Evolutionary conservation across 2,888 invertebrate species (phyloP).

Genomic region (Tipula vernalis): DNA sequence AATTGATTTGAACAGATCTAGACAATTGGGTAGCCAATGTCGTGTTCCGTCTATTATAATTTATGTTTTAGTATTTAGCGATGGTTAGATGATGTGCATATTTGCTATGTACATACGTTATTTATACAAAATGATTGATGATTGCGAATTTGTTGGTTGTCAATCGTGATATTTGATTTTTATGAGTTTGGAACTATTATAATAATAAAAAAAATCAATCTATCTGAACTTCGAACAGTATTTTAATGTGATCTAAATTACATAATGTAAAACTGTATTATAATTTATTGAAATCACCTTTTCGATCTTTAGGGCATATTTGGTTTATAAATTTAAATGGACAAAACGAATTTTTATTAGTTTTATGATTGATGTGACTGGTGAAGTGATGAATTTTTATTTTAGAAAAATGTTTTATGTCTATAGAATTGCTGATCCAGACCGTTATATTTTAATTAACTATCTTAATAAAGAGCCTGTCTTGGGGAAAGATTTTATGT

Average conservation of each 20-base stretch:
- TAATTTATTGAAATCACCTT: background rate
- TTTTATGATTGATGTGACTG: too few species aligned
- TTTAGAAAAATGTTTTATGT: too few species aligned
- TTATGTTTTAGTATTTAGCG: background rate
- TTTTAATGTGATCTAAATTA: background rate
- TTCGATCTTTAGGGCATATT: background rate
- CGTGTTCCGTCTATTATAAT: background rate
- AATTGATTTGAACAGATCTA: background rate
- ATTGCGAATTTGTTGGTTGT: background rate
- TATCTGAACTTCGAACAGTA: too few species aligned
- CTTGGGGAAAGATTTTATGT: too few species aligned
- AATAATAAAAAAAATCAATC: too few species aligned
- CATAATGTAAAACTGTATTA: background rate
- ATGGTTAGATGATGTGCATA: background rate
- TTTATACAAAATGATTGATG: background rate
- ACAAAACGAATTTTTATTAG: too few species aligned
- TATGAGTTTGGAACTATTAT: background rate
- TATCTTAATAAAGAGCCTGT: too few species aligned
- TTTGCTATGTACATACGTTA: background rate
- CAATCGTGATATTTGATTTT: background rate
- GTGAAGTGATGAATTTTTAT: too few species aligned
- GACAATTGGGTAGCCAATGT: background rate
- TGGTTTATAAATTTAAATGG: too few species aligned
- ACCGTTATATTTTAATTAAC: too few species aligned
- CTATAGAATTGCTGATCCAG: too few species aligned